These are phyloP conservation scores for Aphelenchoides avenae DNA, from an alignment of 1,140 invertebrate genomes.

Conservation along the genomic window DNA sequence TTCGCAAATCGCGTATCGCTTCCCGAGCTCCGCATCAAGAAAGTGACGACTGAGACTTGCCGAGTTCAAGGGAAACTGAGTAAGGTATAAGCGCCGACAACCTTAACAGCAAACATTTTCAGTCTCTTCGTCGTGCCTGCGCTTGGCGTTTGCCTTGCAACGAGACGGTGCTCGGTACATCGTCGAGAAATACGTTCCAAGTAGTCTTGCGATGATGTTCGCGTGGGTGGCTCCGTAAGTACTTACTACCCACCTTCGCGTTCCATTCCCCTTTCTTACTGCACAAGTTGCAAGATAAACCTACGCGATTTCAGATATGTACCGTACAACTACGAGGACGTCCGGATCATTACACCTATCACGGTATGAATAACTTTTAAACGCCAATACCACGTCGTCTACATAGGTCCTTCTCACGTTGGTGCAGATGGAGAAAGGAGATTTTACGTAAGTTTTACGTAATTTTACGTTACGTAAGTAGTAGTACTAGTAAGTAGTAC, in stretches of 20 bases:
- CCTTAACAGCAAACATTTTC: constrained; percentile 7
- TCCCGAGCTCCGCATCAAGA: constrained; percentile 50
- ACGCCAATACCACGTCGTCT: no score
- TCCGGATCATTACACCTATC: constrained; percentile 57
- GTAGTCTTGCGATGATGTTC: constrained; percentile 49
- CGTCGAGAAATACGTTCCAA: constrained; percentile 56
- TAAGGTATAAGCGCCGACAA: constrained; percentile 21
- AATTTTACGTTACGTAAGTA: background rate
- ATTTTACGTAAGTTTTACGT: constrained; percentile 6
- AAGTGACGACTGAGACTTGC: constrained; percentile 41
- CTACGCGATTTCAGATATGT: constrained; percentile 26
- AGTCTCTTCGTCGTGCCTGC: constrained; percentile 55
- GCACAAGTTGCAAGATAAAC: no score
- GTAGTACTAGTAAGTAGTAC: background rate
- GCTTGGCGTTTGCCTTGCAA: constrained; percentile 44
- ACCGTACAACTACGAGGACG: constrained; percentile 58
- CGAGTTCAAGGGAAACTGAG: constrained; percentile 53
- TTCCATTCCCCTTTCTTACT: constrained; percentile 1
- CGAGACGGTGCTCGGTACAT: constrained; percentile 54
- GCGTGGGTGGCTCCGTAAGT: constrained; percentile 57
- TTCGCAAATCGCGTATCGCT: constrained; percentile 41
- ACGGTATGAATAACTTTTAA: constrained; percentile 35
- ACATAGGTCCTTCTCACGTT: constrained; percentile 52
- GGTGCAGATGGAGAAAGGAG: constrained; percentile 58
- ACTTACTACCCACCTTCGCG: no score